phyloP scores from a whole-genome alignment of 92 coral and sea anemone species.

The Porites cylindrica region DNA sequence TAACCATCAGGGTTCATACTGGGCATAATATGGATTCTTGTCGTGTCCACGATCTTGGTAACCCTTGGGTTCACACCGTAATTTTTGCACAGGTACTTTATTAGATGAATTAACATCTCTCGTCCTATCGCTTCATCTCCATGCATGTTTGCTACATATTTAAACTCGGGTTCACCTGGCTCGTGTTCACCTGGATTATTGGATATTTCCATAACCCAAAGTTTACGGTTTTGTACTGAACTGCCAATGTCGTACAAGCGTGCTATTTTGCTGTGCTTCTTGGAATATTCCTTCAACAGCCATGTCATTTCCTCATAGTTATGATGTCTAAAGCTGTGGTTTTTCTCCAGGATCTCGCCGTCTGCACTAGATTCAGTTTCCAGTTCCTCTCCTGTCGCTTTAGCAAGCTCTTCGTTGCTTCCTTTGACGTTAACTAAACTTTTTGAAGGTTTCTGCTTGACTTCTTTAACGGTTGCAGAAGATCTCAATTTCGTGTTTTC shows the following conservation, averaged over 20 bases:
- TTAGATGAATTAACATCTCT: slow-evolving; percentile 84
- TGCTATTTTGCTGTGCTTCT: slow-evolving; percentile 77
- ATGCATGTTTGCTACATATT: slow-evolving; percentile 93
- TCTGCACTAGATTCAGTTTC: slow-evolving; percentile 27
- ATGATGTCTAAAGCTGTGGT: slow-evolving; percentile 86
- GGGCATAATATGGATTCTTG: slow-evolving; percentile 93
- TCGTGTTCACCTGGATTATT: slow-evolving; percentile 89
- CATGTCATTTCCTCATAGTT: slow-evolving; percentile 99
- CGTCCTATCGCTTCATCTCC: slow-evolving; percentile 94
- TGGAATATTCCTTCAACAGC: slow-evolving; percentile 90
- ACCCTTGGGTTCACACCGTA: slow-evolving; percentile 76
- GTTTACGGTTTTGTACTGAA: slow-evolving; percentile 95
- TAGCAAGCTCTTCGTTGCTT: slow-evolving; percentile 37
- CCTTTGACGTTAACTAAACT: slow-evolving; percentile 47
- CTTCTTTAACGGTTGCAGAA: slow-evolving; percentile 48
- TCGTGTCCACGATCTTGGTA: slow-evolving; percentile 72
- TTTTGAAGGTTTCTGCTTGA: slow-evolving; percentile 57
- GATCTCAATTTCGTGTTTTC: background rate
- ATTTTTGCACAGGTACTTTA: slow-evolving; percentile 87
- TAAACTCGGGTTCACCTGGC: slow-evolving; percentile 87
- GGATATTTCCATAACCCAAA: slow-evolving; percentile 97
- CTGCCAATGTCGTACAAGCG: slow-evolving; percentile 88
- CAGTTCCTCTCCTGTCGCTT: slow-evolving; percentile 24
- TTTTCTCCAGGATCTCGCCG: slow-evolving; percentile 64
- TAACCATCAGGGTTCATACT: slow-evolving; percentile 98